Conservation (phyloP, 2,113 vertebrate species). For the Thinocorus orbignyianus region DNA sequence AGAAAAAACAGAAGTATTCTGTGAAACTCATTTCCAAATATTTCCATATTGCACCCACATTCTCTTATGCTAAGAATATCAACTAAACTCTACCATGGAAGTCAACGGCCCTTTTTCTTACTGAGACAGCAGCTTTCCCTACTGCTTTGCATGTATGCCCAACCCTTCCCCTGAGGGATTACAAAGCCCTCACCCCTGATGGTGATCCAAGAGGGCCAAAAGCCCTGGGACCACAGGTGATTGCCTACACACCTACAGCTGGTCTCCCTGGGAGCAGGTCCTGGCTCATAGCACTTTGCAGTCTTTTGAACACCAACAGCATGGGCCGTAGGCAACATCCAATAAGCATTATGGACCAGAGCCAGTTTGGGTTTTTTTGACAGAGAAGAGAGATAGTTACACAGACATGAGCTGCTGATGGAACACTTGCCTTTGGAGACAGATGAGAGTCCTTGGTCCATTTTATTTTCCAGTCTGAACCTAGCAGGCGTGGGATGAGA, state of each 20-base stretch:
- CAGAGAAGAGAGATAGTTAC: neutral
- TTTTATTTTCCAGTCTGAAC: neutral
- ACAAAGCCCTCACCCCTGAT: neutral
- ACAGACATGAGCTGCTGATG: neutral
- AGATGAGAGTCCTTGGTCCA: neutral
- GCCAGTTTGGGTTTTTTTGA: neutral
- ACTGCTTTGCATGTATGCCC: rapidly evolving
- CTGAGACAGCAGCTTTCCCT: neutral
- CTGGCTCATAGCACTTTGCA: neutral
- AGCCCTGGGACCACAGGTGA: neutral
- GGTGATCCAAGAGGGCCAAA: neutral
- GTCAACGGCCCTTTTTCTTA: neutral
- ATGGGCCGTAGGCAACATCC: neutral
- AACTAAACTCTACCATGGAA: neutral
- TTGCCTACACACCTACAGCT: neutral
- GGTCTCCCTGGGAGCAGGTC: neutral
- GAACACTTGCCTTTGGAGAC: neutral
- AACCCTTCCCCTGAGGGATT: neutral
- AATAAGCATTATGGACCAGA: neutral
- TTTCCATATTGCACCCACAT: neutral
- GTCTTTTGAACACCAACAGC: neutral
- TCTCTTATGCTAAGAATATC: neutral
- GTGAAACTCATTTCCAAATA: neutral
- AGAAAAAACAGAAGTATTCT: neutral
- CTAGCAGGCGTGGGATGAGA: neutral